Evolutionary conservation across 1,140 invertebrate genomes (phyloP), one percentile per base, ranked within the genome.

Genomic region (Achroia grisella): DNA sequence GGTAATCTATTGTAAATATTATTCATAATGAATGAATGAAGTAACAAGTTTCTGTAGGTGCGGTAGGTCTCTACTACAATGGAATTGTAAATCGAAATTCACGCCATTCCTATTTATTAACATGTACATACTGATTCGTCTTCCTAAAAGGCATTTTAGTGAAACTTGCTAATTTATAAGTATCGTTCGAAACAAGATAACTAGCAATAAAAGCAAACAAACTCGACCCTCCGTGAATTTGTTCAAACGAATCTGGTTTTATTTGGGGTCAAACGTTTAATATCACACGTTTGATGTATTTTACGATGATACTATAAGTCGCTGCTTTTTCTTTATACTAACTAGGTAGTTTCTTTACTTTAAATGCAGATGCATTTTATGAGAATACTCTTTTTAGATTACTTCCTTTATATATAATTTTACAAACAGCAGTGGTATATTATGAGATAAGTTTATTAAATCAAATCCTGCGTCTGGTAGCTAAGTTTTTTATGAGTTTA

Each of bases 271-370:
- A 70, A 62, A 47, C 59, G 56, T 74, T 74, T 67, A 56, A 71
- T 71, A 69, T 60, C 12, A 48, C 53, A 47, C 55, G 56, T 81
- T 82, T 82, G 73, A 79, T 79, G 69, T 77, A 59, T 71, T 73
- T 69, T 65, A 79, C 17, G 17, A 23, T 65, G 41, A 27, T 52
- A 60, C 56, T 55, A 51, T 52, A 58, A 47, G 43, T 43, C 49
- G 44, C 46, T 51, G 35, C 10, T 17, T 37, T 37, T 37, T 32
- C 41, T 53, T 48, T 60, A 52, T 62, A 45, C 10, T 23, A 23
- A 23, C 17, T 23, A 23, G 2, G 17, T 23, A 23, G 17, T 23
- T 23, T 23, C 6, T 23, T 23, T 23, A 23, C 17, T 23, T 23
- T 6, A 23, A 23, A 23, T 23, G 17, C 2, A 23, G 17, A 23